Base-by-base conservation (phyloP, 2,797 vertebrate genomes). In the Taeniopygia guttata region DNA sequence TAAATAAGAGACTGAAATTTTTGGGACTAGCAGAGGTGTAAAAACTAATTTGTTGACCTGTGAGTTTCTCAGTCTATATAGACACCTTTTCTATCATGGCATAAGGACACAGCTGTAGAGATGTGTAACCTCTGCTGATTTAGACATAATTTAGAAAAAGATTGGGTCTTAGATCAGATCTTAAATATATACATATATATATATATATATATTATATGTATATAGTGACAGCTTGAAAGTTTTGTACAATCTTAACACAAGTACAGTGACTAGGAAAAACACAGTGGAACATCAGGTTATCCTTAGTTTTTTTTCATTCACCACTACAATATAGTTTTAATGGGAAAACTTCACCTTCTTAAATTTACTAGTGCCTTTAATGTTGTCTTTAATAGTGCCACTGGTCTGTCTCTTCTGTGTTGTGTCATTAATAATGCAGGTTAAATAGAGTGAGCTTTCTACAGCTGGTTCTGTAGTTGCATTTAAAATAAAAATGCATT, bases 401-500 rank as follows among this genome's bases (percentile, higher is more conserved):
- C 38, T 56, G 55, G 17, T 67, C 56, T 49, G 16, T 59, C 26
- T 67, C 43, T 38, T 36, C 23, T 67, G 40, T 79, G 18, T 40
- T 76, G 10, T 58, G 23, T 21, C 15, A 38, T 51, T 86, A 83
- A 55, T 43, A 73, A 10, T n/a, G 17, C 18, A 48, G 25, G 38
- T 80, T 89, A 82, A 73, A 84, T 19, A 73, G 19, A 75, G 10
- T 54, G 9, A 27, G 30, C 7, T 27, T 88, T 81, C 25, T 49
- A 55, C 20, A 54, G 15, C 18, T 78, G 43, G 18, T 27, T 82
- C 89, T 87, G 27, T 9, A n/a, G 9, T 64, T 82, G 8, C 29
- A 64, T 82, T 92, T 85, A 38, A 91, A 83, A 68, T 75, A 73
- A 67, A 91, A 91, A 36, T 21, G 25, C 11, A 20, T 36, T 68